phyloP scores from a whole-genome alignment of 2,797 vertebrate species.

The Syndactyla subalaris region DNA sequence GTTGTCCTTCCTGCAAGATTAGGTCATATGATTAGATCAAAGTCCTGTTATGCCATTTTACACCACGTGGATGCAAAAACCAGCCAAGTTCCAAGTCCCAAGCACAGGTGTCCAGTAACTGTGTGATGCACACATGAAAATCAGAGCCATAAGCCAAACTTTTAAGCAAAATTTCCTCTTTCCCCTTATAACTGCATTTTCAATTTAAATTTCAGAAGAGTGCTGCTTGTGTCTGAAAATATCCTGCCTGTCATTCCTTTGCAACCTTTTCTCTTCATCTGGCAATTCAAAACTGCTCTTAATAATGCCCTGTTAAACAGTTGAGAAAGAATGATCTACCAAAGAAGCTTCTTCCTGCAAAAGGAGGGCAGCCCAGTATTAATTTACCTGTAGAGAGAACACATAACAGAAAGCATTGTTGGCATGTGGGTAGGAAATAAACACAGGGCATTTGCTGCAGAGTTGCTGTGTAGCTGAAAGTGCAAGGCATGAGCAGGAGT shows the following conservation, averaged over 20 bases:
- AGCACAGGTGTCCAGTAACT: slow-evolving; percentile 6
- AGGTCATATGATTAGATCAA: slow-evolving; percentile 52
- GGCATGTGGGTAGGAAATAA: not conserved
- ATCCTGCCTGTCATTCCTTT: not conserved
- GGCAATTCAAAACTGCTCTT: not conserved
- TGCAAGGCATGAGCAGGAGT: not conserved
- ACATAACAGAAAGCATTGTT: not conserved
- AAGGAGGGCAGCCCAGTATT: not conserved
- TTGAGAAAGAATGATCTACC: not conserved
- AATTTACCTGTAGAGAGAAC: not conserved
- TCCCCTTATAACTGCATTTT: not conserved
- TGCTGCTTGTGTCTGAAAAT: not conserved
- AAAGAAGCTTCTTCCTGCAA: not conserved
- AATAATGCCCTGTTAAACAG: not conserved
- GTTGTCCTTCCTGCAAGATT: slow-evolving; percentile 46
- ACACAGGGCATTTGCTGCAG: not conserved
- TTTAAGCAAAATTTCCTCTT: not conserved
- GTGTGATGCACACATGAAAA: not conserved
- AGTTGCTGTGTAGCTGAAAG: not conserved
- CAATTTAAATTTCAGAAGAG: not conserved
- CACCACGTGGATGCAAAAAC: not conserved
- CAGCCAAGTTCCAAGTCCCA: slow-evolving; percentile 34
- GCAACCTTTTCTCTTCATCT: not conserved
- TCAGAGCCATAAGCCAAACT: not conserved
- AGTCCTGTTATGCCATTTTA: slow-evolving; percentile 8